Percentiles rank a stretch among this genome's conserved stretches.
Evolutionary conservation across 2,888 invertebrate genomes (phyloP).

Genomic region (Eupeodes luniger): DNA sequence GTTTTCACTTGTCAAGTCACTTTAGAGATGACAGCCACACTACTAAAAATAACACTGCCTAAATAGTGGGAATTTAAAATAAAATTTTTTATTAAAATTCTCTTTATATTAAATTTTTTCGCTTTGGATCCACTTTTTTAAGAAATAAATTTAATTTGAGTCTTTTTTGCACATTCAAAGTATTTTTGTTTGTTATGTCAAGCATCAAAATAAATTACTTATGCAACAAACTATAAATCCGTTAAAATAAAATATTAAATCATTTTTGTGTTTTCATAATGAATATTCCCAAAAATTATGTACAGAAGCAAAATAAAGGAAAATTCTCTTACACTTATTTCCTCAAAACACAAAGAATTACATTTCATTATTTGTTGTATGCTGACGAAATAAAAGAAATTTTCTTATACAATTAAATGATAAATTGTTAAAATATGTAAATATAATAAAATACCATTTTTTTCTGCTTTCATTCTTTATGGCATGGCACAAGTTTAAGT

Average conservation of each 20-base stretch:
- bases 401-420: constrained; percentile 1
- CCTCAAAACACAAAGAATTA: background rate
- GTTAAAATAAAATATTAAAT: too few relatives aligned
- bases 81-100: too few relatives aligned
- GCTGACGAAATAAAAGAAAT: background rate
- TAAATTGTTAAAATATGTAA: constrained; percentile 19
- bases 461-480: background rate
- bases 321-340: background rate
- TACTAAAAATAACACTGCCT: too few relatives aligned
- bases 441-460: constrained; percentile 27
- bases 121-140: too few relatives aligned
- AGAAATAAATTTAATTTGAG: too few relatives aligned
- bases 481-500: background rate
- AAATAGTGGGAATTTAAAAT: too few relatives aligned
- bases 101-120: too few relatives aligned
- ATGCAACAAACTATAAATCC: background rate
- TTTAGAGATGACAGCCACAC: too few relatives aligned
- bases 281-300: background rate
- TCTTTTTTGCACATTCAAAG: too few relatives aligned
- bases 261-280: background rate
- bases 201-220: too few relatives aligned
- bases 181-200: too few relatives aligned
- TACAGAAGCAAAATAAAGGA: background rate
- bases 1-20: too few relatives aligned
- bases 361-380: background rate